Evolutionary conservation across 2,888 invertebrate genomes (phyloP).

Genomic region (Sinentomon sp.): DNA sequence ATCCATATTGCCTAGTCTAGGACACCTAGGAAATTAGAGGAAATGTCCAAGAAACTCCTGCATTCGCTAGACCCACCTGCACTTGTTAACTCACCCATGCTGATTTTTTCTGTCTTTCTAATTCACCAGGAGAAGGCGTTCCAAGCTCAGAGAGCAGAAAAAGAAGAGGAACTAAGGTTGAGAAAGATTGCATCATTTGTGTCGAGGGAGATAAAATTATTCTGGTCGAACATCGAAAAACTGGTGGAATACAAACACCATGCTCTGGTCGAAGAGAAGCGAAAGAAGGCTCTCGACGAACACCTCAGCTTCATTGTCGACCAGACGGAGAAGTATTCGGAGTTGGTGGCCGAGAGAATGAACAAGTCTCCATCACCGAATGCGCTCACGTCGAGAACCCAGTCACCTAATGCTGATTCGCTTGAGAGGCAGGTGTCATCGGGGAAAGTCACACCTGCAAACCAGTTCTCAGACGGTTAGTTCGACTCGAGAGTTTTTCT

Average conservation of each 20-base stretch:
- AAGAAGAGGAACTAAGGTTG: constrained; percentile 61
- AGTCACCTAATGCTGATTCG: neutral
- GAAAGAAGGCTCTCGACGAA: constrained; percentile 79
- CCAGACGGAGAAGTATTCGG: constrained; percentile 90
- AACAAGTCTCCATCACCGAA: constrained; percentile 26
- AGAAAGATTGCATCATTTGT: constrained; percentile 64
- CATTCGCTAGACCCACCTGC: no score
- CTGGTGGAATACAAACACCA: constrained; percentile 81
- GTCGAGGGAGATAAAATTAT: constrained; percentile 73
- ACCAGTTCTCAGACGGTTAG: constrained; percentile 26
- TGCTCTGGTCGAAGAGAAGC: constrained; percentile 70
- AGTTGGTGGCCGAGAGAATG: constrained; percentile 61
- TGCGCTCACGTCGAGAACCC: constrained; percentile 1
- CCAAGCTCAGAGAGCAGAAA: constrained; percentile 67
- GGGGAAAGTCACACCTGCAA: constrained; percentile 18
- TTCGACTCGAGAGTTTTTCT: constrained; percentile 2
- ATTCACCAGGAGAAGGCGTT: constrained; percentile 67
- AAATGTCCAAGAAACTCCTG: no score
- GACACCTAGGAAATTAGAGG: no score
- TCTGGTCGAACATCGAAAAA: constrained; percentile 93
- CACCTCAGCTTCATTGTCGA: constrained; percentile 94
- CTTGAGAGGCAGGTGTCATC: neutral
- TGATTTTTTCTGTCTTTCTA: no score
- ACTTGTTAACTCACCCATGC: no score
- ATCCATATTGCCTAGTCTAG: no score